A percentile compares a stretch with the other conserved stretches of the same genome.
phyloP scores from a whole-genome alignment of 2,797 vertebrate species.

The Heliangelus exortis region DNA sequence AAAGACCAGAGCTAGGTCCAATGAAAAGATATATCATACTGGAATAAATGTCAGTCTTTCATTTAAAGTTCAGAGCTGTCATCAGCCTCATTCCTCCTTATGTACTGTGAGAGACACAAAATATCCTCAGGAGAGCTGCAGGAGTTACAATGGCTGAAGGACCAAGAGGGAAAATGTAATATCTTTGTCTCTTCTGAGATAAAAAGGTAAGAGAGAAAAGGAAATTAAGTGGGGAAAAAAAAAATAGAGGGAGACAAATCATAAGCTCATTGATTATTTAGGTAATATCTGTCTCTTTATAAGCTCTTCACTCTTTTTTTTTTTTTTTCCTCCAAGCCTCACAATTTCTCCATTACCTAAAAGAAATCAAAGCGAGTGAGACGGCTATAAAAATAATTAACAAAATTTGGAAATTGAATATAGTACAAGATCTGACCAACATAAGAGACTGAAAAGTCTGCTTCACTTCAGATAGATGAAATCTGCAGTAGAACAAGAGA shows the following conservation, averaged over 20 bases:
- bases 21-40: background rate
- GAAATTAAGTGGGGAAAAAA: background rate
- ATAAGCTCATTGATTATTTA: background rate
- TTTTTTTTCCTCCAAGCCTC: background rate
- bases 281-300: background rate
- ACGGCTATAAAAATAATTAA: background rate
- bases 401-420: background rate
- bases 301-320: background rate
- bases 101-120: background rate
- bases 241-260: background rate
- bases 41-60: background rate
- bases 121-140: background rate
- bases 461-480: background rate
- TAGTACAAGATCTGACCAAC: background rate
- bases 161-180: fast-evolving
- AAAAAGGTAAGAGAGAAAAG: background rate
- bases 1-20: background rate
- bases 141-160: background rate
- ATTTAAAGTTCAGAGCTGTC: background rate
- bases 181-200: background rate
- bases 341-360: background rate
- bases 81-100: background rate
- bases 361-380: background rate
- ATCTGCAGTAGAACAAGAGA: background rate
- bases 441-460: background rate